Conservation (phyloP, 1,140 invertebrate genomes). For the Batillaria attramentaria region DNA sequence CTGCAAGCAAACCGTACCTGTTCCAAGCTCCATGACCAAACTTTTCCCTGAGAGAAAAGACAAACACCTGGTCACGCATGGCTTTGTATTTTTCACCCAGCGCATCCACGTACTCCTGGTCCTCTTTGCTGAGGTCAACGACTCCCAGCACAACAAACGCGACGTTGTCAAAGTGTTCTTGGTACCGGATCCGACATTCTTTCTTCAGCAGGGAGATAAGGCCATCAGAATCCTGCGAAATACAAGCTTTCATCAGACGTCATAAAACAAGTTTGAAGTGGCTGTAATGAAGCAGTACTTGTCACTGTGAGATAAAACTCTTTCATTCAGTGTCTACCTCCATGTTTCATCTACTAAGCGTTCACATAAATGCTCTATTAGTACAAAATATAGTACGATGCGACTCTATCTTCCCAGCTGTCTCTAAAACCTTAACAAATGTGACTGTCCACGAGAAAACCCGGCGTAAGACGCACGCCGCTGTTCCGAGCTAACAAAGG, state of each 20-base stretch:
- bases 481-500: too few relatives aligned
- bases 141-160: conserved; percentile 53
- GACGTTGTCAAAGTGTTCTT: conserved; percentile 61
- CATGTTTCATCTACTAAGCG: too few relatives aligned
- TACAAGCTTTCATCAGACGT: conserved; percentile 2
- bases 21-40: conserved; percentile 54
- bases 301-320: too few relatives aligned
- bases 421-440: too few relatives aligned
- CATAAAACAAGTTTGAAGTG: background rate
- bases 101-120: conserved; percentile 57
- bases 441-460: too few relatives aligned
- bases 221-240: conserved; percentile 45
- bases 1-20: conserved; percentile 48
- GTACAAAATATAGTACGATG: too few relatives aligned
- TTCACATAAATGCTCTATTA: too few relatives aligned
- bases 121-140: conserved; percentile 51
- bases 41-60: conserved; percentile 54
- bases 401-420: too few relatives aligned
- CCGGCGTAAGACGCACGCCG: too few relatives aligned
- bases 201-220: conserved; percentile 40
- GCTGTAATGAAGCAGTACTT: too few relatives aligned
- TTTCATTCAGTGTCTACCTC: too few relatives aligned
- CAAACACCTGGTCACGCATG: conserved; percentile 58
- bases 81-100: conserved; percentile 63
- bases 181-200: conserved; percentile 40